These are phyloP conservation scores for Brenthis ino DNA, from an alignment of 2,888 invertebrate species.

Conservation along the genomic window DNA sequence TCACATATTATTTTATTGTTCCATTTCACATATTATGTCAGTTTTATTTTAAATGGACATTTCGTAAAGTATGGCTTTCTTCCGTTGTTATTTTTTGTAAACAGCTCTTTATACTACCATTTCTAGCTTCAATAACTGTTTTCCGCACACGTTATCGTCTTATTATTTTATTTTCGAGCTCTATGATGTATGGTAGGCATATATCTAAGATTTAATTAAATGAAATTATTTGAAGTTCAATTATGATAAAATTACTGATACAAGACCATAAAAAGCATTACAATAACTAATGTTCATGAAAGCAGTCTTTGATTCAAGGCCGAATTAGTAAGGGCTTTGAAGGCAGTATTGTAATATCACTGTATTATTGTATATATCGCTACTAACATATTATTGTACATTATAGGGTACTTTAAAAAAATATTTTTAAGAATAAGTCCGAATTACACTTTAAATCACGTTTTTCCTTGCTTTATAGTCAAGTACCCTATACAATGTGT, in stretches of 20 bases:
- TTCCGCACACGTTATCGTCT: too few relatives aligned
- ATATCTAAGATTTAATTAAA: not conserved
- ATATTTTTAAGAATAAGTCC: not conserved
- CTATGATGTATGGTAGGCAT: too few relatives aligned
- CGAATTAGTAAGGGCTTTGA: constrained; percentile 43
- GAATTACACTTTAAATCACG: constrained; percentile 22
- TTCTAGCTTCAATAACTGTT: too few relatives aligned
- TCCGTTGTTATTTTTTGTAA: too few relatives aligned
- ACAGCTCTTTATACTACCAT: too few relatives aligned
- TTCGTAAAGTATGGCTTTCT: too few relatives aligned
- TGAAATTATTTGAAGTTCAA: not conserved
- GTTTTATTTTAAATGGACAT: too few relatives aligned
- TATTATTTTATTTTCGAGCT: too few relatives aligned
- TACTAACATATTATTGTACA: not conserved
- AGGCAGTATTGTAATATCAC: constrained; percentile 42
- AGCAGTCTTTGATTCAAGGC: constrained; percentile 51
- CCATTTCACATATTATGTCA: too few relatives aligned
- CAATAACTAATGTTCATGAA: constrained; percentile 35
- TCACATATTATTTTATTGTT: too few relatives aligned
- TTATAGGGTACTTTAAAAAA: constrained; percentile 4
- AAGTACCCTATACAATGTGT: constrained; percentile 6
- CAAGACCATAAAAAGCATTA: constrained; percentile 40
- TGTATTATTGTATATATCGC: constrained; percentile 28
- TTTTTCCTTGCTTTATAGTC: constrained; percentile 11
- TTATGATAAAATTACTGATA: constrained; percentile 39